Evolutionary conservation across 1,140 invertebrate species (phyloP), one percentile per base, ranked within the genome.

Genomic region (Rhagoletis pomonella): DNA sequence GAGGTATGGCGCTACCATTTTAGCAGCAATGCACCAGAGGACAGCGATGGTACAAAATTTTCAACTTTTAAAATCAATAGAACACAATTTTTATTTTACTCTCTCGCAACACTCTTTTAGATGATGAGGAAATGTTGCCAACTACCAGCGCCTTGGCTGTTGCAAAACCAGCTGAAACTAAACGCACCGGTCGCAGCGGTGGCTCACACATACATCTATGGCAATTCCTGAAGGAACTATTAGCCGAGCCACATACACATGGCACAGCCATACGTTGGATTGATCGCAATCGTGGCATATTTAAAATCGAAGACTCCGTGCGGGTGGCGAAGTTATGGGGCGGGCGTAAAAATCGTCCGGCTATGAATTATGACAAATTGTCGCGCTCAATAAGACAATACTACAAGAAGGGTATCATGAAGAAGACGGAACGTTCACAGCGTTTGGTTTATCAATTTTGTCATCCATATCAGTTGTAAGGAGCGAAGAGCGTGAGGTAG

Each of bases 351-450:
- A 99, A 99, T 94, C 95, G 99, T 14, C 98, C 99, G 0, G 98
- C 98, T 3, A 99, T 99, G 99, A 99, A 99, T 94, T 99, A 99
- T 94, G 99, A 99, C 94, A 99, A 99, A 93, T 94, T 99, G 58
- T 99, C 98, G 87, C 96, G 99, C 67, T 99, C 98, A 88, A 99
- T 99, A 89, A 94, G 99, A 19, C 99, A 99, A 93, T 99, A 99
- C 94, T 99, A 99, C 95, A 99, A 99, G 94, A 99, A 99, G 93
- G 98, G 98, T 67, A 99, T 99, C 93, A 99, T 99, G 97, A 99
- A 99, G 95, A 99, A 99, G 93, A 99, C 99, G 3, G 98, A 99
- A 91, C 95, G 99, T 62, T 99, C 98, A 88, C 99, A 99, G 94
- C 95, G 99, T 91, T 95, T 99, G 88, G 99, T 99, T 77, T 99